phyloP scores from a whole-genome alignment of 2,113 vertebrate genomes.

The Coryphaenoides rupestris region DNA sequence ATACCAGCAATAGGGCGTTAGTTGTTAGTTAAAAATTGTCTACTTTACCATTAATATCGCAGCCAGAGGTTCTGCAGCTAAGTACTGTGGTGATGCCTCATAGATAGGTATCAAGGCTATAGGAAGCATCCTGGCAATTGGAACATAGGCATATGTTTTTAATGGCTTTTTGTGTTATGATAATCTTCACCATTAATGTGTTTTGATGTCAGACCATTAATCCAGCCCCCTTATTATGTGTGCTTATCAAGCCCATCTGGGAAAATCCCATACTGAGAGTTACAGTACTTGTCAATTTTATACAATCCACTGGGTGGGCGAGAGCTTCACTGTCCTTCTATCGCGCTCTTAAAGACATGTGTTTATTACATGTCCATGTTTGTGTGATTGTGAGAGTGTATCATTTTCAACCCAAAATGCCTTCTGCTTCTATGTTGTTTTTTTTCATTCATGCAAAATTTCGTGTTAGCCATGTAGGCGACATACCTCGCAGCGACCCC shows the following conservation, averaged over 20 bases:
- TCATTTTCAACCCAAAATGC: neutral
- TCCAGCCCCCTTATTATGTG: conserved; percentile 17
- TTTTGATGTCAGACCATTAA: conserved; percentile 18
- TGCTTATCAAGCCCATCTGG: conserved; percentile 12
- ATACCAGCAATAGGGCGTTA: too few species aligned
- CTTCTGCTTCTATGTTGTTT: too few species aligned
- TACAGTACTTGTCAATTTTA: conserved; percentile 5
- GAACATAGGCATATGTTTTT: neutral
- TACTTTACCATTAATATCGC: too few species aligned
- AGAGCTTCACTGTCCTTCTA: conserved; percentile 1
- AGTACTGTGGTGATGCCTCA: too few species aligned
- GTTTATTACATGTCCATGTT: conserved; percentile 3
- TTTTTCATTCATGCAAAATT: too few species aligned
- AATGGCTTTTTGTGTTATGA: conserved; percentile 10
- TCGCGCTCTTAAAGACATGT: neutral
- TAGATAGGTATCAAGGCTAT: neutral
- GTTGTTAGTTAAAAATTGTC: too few species aligned
- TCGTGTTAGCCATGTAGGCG: too few species aligned
- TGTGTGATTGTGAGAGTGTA: neutral
- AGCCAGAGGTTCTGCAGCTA: too few species aligned
- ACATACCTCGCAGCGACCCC: too few species aligned
- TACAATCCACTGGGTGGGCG: neutral
- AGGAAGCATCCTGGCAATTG: neutral
- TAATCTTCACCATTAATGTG: conserved; percentile 4
- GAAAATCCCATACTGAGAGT: conserved; percentile 20